Percentiles rank a stretch among this genome's conserved stretches.
phyloP scores from a whole-genome alignment of 2,113 vertebrate genomes.

The Phylloscopus whistleri region DNA sequence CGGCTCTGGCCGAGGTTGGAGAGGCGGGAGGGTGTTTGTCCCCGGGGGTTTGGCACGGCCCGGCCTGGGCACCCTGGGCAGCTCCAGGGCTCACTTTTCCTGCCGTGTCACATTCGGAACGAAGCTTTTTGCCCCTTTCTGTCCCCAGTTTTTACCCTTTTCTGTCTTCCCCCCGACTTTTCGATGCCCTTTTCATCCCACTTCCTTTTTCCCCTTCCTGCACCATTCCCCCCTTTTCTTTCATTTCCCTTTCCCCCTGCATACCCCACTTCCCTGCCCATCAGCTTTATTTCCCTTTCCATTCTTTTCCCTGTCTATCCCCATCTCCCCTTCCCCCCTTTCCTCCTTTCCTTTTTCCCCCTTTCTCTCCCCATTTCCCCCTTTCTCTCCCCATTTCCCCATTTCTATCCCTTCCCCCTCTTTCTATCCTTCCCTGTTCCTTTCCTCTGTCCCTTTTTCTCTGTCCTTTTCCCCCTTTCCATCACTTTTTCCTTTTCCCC shows the following conservation, averaged over 20 bases:
- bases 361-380: background rate
- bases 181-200: background rate
- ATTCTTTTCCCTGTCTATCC: background rate
- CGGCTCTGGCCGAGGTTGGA: background rate
- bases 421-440: background rate
- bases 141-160: background rate
- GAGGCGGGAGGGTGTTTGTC: background rate
- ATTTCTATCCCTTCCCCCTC: background rate
- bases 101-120: conserved; percentile 40
- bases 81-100: conserved; percentile 52
- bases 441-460: background rate
- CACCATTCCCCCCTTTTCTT: too few relatives aligned
- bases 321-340: background rate
- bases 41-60: conserved; percentile 3
- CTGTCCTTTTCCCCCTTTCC: background rate
- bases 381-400: background rate
- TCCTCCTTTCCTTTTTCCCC: too few relatives aligned
- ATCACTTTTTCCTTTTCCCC: too few relatives aligned
- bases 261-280: background rate
- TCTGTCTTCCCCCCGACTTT: background rate
- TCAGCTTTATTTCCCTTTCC: background rate
- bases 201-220: background rate
- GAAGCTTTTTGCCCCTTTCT: background rate
- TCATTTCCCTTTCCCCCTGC: background rate
- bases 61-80: background rate